Evolutionary conservation across 2,113 vertebrate genomes (phyloP), one percentile per base, ranked within the genome.

Genomic region (Cyanistes caeruleus): DNA sequence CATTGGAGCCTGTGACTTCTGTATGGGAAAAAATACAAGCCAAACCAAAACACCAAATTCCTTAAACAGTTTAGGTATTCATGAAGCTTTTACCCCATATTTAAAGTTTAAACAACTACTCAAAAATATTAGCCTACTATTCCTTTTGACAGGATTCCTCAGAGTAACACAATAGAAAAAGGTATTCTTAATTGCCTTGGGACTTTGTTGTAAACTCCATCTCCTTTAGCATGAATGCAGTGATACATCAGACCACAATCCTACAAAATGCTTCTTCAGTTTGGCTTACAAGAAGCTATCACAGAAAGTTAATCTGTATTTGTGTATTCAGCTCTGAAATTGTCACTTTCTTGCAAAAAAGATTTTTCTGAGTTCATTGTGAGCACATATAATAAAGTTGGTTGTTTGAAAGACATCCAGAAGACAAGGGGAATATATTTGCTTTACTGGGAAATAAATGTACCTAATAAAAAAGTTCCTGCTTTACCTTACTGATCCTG

Each of bases 401-500:
- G 51, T 67, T 68, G 41, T 55, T 68, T 88, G 73, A 96, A 95
- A 95, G 93, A 63, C 82, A 92, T 39, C 64, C 75, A 93, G 79
- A 90, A 48, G 72, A 83, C 37, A 39, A 33, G 43, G 51, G 60
- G 84, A 95, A 94, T 75, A 63, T 9, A 67, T 88, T 90, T 86
- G 43, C 65, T 93, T 82, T 65, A 48, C 67, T 82, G 83, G 85
- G 92, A 91, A 93, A 97, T 58, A 89, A 84, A 87, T 53, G 81
- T 23, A 59, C 64, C 80, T 64, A 72, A 91, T 87, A 35, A 75
- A 96, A 95, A 95, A 93, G 74, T 77, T 58, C 2, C 78, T 68
- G 91, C 87, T 90, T 95, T 91, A 94, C 82, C 90, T 93, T 75
- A 48, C 37, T 82, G 78, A 96, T 91, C 67, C 58, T 73, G 59